These are phyloP conservation scores for Ptychobarbus kaznakovi DNA, from an alignment of 2,797 vertebrate genomes.

Conservation along the genomic window DNA sequence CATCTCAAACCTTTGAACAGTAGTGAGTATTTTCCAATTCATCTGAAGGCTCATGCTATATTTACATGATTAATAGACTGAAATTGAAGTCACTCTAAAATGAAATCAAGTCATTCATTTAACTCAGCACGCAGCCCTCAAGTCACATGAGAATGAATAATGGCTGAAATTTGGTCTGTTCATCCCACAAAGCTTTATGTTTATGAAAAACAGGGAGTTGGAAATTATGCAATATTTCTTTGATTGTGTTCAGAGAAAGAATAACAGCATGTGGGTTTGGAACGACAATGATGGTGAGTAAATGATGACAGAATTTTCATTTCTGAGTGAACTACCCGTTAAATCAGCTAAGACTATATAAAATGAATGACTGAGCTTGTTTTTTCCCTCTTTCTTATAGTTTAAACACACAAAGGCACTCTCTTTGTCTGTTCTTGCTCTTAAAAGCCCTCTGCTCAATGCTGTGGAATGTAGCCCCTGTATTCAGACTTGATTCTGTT, in stretches of 20 bases:
- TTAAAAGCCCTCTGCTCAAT: constrained; percentile 57
- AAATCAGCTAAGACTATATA: constrained; percentile 18
- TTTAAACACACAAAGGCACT: constrained; percentile 46
- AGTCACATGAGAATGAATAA: not conserved
- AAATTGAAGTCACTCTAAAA: constrained; percentile 10
- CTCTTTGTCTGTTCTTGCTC: constrained; percentile 35
- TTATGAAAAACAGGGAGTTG: constrained; percentile 30
- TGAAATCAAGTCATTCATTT: not conserved
- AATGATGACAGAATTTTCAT: not conserved
- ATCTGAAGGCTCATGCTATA: not conserved
- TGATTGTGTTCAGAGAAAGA: constrained; percentile 7
- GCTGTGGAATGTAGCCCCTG: constrained; percentile 61
- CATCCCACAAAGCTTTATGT: not conserved
- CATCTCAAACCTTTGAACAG: not conserved
- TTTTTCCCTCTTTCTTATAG: constrained; percentile 44
- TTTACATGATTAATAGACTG: constrained; percentile 8
- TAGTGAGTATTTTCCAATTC: not conserved
- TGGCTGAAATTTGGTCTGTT: constrained; percentile 20
- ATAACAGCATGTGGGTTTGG: not conserved
- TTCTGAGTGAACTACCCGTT: not conserved
- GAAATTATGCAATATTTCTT: constrained; percentile 1
- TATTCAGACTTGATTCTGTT: constrained; percentile 57
- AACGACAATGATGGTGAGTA: not conserved
- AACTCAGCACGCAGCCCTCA: not conserved
- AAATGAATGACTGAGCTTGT: constrained; percentile 52